Percentiles rank a stretch among this genome's conserved stretches.
Evolutionary conservation across 2,113 vertebrate species (phyloP).

Genomic region (Pantherophis guttatus): DNA sequence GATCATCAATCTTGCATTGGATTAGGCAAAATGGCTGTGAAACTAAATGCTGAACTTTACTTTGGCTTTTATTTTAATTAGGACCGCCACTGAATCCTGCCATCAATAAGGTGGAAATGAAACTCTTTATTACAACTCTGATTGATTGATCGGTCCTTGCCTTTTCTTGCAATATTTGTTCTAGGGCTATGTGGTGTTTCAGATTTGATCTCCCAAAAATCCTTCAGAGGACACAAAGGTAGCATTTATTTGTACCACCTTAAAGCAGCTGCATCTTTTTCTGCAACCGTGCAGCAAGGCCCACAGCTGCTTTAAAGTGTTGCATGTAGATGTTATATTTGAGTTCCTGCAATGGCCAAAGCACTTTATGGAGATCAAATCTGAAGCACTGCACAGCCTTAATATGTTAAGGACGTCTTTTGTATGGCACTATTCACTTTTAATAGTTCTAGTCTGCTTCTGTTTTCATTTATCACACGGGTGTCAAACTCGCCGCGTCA

Average conservation of each 20-base stretch:
- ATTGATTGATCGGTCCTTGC: not conserved
- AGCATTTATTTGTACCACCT: not conserved
- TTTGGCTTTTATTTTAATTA: not conserved
- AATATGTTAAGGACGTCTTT: not conserved
- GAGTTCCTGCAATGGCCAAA: not conserved
- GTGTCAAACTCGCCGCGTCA: no score
- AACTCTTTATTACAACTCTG: not conserved
- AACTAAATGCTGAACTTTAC: not conserved
- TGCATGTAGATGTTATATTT: not conserved
- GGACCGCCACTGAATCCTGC: not conserved
- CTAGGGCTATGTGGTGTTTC: not conserved
- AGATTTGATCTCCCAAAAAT: not conserved
- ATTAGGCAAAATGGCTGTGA: not conserved
- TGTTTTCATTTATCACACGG: not conserved
- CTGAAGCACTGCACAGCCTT: not conserved
- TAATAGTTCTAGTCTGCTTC: not conserved
- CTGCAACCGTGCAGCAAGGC: not conserved
- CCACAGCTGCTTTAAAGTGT: not conserved
- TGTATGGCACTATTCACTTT: not conserved
- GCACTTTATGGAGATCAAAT: not conserved
- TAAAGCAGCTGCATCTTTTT: not conserved
- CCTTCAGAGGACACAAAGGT: not conserved
- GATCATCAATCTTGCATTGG: not conserved
- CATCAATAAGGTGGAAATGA: not conserved
- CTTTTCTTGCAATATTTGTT: not conserved